phyloP scores from a whole-genome alignment of 2,797 vertebrate genomes.

The Iguana delicatissima region DNA sequence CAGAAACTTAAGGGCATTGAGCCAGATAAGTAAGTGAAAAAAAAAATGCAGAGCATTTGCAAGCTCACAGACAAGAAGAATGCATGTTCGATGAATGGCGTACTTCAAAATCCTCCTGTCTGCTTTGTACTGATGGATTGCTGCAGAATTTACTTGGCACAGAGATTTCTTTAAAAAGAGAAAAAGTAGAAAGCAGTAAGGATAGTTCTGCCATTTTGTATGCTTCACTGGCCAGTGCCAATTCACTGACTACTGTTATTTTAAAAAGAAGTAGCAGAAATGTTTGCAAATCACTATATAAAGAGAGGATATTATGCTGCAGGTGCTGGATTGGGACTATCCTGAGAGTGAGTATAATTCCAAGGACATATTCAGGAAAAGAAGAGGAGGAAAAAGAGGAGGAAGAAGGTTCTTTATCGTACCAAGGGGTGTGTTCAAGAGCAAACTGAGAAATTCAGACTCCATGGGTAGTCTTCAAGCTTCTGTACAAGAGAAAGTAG shows the following conservation, averaged over 20 bases:
- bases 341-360: too few relatives aligned
- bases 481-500: not conserved
- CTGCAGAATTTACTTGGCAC: not conserved
- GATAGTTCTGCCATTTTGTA: not conserved
- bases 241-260: not conserved
- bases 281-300: not conserved
- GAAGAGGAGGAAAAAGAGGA: too few relatives aligned
- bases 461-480: not conserved
- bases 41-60: not conserved
- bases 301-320: not conserved
- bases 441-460: not conserved
- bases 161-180: not conserved
- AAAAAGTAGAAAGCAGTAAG: not conserved
- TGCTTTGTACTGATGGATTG: conserved; percentile 3
- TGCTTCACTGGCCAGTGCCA: not conserved
- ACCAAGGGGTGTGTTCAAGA: not conserved
- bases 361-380: not conserved
- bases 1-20: not conserved
- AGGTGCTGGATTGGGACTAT: not conserved
- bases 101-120: not conserved
- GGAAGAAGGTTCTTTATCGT: not conserved
- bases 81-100: not conserved
- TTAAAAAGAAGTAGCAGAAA: not conserved
- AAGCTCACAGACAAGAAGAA: conserved; percentile 8
- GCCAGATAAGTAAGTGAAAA: not conserved